Percentiles rank a stretch among this genome's conserved stretches.
Conservation (phyloP, 2,888 invertebrate species). For the Tetragonisca angustula region DNA sequence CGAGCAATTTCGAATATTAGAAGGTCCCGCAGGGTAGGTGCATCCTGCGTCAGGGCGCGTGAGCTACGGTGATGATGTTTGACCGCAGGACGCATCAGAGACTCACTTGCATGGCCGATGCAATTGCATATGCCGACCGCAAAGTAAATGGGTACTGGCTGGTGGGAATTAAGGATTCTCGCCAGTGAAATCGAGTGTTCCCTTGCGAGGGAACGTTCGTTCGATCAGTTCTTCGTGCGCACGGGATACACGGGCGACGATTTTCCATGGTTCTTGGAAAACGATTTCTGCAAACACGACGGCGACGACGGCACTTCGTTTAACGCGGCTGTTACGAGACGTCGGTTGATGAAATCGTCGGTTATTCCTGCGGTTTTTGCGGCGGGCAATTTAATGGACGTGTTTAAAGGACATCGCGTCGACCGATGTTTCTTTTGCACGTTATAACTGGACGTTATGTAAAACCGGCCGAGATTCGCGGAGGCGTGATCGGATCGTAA, state of each 20-base stretch:
- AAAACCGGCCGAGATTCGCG: slow-evolving; percentile 1
- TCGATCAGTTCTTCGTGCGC: not conserved
- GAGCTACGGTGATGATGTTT: slow-evolving; percentile 83
- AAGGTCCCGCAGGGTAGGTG: slow-evolving; percentile 77
- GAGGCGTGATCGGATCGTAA: slow-evolving; percentile 34
- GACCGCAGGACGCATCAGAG: slow-evolving; percentile 79
- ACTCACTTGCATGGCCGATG: slow-evolving; percentile 73
- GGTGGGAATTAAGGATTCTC: slow-evolving; percentile 73
- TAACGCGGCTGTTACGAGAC: slow-evolving; percentile 14
- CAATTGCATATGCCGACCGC: slow-evolving; percentile 77
- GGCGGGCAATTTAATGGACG: slow-evolving; percentile 31
- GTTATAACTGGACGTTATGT: slow-evolving; percentile 38
- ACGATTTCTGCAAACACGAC: not conserved
- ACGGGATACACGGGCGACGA: not conserved
- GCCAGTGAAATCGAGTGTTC: slow-evolving; percentile 32
- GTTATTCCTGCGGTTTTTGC: slow-evolving; percentile 17
- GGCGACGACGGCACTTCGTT: not conserved
- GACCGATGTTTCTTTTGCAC: slow-evolving; percentile 8
- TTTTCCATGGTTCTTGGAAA: slow-evolving; percentile 34
- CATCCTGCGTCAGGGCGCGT: slow-evolving; percentile 79
- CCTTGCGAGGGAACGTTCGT: not conserved
- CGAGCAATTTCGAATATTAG: slow-evolving; percentile 83
- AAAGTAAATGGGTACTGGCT: slow-evolving; percentile 74
- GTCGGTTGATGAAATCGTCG: slow-evolving; percentile 38
- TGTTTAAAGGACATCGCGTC: slow-evolving; percentile 8